Percentiles rank a stretch among this genome's conserved stretches.
These are phyloP conservation scores for Pelvicachromis taeniatus DNA, from an alignment of 2,113 vertebrate species.

Conservation along the genomic window DNA sequence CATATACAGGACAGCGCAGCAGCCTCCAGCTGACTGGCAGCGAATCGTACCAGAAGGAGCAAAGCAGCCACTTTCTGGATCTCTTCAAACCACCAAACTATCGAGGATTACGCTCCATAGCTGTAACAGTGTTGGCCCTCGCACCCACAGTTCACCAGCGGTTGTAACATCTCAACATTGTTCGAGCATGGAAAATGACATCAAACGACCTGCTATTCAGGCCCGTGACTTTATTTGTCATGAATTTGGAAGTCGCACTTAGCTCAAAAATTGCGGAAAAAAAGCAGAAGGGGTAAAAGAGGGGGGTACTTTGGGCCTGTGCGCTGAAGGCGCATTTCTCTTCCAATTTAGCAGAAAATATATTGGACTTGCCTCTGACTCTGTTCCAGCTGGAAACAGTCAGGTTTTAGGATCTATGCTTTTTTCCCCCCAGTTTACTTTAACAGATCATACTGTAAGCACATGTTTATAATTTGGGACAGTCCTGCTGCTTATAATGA, in stretches of 20 bases:
- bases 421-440: constrained; percentile 58
- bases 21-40: constrained; percentile 4
- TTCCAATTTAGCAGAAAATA: constrained; percentile 74
- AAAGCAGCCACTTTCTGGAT: constrained; percentile 21
- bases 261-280: constrained; percentile 31
- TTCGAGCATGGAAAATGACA: constrained; percentile 60
- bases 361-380: constrained; percentile 60
- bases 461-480: constrained; percentile 75
- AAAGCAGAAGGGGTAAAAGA: constrained; percentile 19
- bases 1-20: constrained; percentile 25
- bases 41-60: neutral
- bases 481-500: constrained; percentile 68
- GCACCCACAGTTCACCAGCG: constrained; percentile 31
- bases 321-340: constrained; percentile 59
- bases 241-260: constrained; percentile 64
- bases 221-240: constrained; percentile 58
- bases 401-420: constrained; percentile 61
- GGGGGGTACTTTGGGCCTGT: constrained; percentile 9
- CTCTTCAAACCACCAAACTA: constrained; percentile 34
- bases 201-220: constrained; percentile 41
- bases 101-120: neutral
- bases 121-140: constrained; percentile 18
- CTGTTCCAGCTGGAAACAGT: constrained; percentile 73
- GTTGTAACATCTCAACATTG: constrained; percentile 15
- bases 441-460: constrained; percentile 73